Evolutionary conservation across 1,140 invertebrate species (phyloP), one percentile per base, ranked within the genome.

Genomic region (Brachionus calyciflorus): DNA sequence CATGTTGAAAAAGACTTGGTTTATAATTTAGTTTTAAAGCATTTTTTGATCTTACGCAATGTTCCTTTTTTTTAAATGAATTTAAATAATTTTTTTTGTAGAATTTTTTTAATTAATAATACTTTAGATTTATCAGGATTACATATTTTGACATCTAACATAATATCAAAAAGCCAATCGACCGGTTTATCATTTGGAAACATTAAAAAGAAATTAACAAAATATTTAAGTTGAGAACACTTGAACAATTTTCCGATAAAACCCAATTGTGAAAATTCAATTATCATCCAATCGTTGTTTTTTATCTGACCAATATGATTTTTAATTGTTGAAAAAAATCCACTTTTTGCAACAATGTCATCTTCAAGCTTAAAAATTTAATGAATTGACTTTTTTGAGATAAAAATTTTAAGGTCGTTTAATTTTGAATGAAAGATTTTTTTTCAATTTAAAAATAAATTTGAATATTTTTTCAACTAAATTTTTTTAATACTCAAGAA

Each of bases 101-200:
- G 0, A 1, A 41, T 28, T 41, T 41, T 44, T 40, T n/a, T 14
- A 37, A 3, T 7, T 26, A 24, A 44, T 3, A 5, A 24, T 80
- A 85, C 85, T 78, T 78, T 78, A 76, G 82, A 81, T 79, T 84
- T 85, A 73, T 86, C 85, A 65, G 85, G 84, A 79, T 84, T 90
- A 83, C 95, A 98, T 21, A 93, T 90, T 86, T 93, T 93, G 0
- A 94, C 93, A 77, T 76, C 73, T 26, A 76, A 28, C 26, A 76
- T 28, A 1, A 60, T 49, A 30, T 95, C 93, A 5, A 98, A 85
- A 1, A 98, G 85, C 95, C 95, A 98, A 83, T 98, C 95, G 0
- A 96, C 93, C 0, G 95, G 95, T 85, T 97, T 96, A 81, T 96
- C 93, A 81, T 92, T 92, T 84, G 95, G 91, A 85, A 96, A 95